Percentiles rank a stretch among this genome's conserved stretches.
Conservation (phyloP, 2,888 invertebrate species). For the Drosophila kanekoi region DNA sequence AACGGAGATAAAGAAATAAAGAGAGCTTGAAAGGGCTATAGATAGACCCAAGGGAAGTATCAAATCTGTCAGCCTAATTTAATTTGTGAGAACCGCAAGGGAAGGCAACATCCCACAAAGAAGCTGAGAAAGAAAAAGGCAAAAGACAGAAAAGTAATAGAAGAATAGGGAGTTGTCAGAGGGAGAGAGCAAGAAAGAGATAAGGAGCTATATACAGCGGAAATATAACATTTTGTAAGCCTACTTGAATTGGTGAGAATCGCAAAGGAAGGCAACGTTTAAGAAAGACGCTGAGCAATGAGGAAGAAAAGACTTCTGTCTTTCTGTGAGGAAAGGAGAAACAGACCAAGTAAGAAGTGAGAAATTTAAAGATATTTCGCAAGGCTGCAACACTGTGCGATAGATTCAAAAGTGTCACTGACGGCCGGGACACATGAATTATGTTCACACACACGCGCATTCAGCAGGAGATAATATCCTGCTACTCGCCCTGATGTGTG, state of each 20-base stretch:
- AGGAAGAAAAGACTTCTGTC: too few relatives aligned
- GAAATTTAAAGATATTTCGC: neutral
- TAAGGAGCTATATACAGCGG: too few relatives aligned
- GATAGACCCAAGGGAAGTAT: too few relatives aligned
- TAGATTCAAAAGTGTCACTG: constrained; percentile 19
- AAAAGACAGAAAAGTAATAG: too few relatives aligned
- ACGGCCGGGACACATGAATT: constrained; percentile 42
- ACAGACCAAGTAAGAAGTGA: too few relatives aligned
- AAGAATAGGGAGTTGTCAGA: too few relatives aligned
- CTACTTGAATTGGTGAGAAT: neutral
- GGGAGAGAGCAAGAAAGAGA: neutral
- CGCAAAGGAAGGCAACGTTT: neutral
- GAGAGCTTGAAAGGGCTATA: too few relatives aligned
- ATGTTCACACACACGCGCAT: constrained; percentile 45
- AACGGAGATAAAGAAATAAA: too few relatives aligned
- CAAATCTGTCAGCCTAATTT: neutral
- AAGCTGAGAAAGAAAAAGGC: too few relatives aligned
- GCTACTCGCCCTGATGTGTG: constrained; percentile 39
- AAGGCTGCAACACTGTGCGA: constrained; percentile 31
- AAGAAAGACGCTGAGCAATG: neutral
- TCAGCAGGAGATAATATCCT: constrained; percentile 55
- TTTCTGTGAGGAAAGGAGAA: too few relatives aligned
- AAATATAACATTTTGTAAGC: too few relatives aligned
- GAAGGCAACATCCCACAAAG: neutral
- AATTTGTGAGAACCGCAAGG: constrained; percentile 5